These are phyloP conservation scores for Notothenia rossii DNA, from an alignment of 2,113 vertebrate species.

Conservation along the genomic window DNA sequence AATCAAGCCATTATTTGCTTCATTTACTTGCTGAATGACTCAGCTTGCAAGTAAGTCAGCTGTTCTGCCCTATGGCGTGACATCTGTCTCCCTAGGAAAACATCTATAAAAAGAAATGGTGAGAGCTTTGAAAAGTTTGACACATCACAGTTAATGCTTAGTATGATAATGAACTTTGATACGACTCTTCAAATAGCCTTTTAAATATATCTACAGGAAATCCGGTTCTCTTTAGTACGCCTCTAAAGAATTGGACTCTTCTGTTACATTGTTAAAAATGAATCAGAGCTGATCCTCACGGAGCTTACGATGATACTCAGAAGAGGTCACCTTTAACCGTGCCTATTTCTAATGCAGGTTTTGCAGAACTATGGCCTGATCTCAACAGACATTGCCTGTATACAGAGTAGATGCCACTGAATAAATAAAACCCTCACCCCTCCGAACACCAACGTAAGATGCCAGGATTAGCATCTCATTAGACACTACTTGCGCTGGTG, in stretches of 20 bases:
- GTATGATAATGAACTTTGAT: not conserved
- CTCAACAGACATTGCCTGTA: conserved; percentile 71
- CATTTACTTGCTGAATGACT: conserved; percentile 72
- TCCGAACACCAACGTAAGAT: conserved; percentile 72
- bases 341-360: conserved; percentile 68
- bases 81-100: conserved; percentile 15
- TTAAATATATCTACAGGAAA: conserved; percentile 20
- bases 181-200: conserved; percentile 2
- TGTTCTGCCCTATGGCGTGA: conserved; percentile 20
- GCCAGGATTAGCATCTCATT: conserved; percentile 82
- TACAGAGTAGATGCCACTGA: conserved; percentile 74
- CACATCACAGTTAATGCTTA: not conserved
- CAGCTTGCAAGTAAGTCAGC: conserved; percentile 59
- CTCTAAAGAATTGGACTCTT: conserved; percentile 53
- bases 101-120: not conserved
- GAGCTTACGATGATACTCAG: conserved; percentile 59
- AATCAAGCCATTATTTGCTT: conserved; percentile 76
- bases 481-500: conserved; percentile 37
- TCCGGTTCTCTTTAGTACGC: not conserved
- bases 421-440: conserved; percentile 80
- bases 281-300: conserved; percentile 41
- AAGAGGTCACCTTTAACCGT: conserved; percentile 79
- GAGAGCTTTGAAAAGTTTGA: not conserved
- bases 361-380: conserved; percentile 60
- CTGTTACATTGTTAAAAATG: conserved; percentile 49